Percentiles rank a stretch among this genome's conserved stretches.
Conservation (phyloP, 2,113 vertebrate genomes). For the Ia io region DNA sequence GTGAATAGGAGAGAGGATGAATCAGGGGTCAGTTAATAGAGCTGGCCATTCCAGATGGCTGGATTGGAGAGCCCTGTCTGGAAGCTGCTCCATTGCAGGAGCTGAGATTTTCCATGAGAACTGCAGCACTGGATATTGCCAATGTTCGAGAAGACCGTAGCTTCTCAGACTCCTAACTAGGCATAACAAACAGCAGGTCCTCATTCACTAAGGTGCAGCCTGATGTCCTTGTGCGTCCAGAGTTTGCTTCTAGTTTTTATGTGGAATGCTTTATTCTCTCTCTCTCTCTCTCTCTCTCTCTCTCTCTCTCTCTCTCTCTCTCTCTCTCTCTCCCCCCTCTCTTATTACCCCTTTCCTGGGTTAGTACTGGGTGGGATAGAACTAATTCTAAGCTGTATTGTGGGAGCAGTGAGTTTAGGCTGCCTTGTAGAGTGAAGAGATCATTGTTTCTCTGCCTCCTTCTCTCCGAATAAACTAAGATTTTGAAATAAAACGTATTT, state of each 20-base stretch:
- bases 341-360: too few relatives aligned
- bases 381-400: accelerated
- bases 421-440: background rate
- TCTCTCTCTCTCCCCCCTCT: background rate
- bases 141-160: background rate
- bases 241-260: background rate
- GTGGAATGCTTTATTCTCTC: background rate
- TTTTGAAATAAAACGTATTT: background rate
- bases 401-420: too few relatives aligned
- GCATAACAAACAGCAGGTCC: background rate
- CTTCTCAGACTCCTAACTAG: background rate
- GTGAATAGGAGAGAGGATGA: constrained; percentile 55
- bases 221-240: background rate
- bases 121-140: background rate
- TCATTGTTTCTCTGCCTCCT: background rate
- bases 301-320: background rate
- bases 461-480: background rate
- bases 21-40: constrained; percentile 61
- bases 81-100: background rate
- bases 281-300: background rate
- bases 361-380: background rate
- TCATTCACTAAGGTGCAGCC: background rate
- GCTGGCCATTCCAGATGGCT: constrained; percentile 62
- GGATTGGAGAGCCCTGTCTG: background rate
- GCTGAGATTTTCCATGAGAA: background rate